Percentiles rank a stretch among this genome's conserved stretches.
Conservation (phyloP, 2,888 invertebrate species). For the Catocala sponsa region DNA sequence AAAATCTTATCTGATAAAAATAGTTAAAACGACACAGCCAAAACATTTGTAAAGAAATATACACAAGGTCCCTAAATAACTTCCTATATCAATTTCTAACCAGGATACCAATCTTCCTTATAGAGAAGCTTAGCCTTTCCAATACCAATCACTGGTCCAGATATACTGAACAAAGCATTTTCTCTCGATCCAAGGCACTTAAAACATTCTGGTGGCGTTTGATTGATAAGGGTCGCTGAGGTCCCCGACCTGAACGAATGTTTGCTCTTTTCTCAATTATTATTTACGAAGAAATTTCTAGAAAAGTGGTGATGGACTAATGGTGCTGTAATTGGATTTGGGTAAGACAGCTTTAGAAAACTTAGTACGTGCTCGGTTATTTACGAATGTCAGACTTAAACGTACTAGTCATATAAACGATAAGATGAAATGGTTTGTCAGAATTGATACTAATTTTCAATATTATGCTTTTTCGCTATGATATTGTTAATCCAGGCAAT, state of each 20-base stretch:
- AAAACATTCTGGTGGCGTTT: conserved; percentile 32
- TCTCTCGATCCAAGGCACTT: conserved; percentile 32
- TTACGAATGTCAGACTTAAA: not conserved
- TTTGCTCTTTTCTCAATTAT: conserved; percentile 43
- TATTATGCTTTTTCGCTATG: too few species aligned
- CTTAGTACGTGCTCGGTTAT: not conserved
- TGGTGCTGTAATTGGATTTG: conserved; percentile 34
- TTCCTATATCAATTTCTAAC: not conserved
- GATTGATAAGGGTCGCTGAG: conserved; percentile 46
- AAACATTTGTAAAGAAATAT: too few species aligned
- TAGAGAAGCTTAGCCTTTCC: not conserved
- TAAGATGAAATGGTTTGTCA: too few species aligned
- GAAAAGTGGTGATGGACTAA: conserved; percentile 21
- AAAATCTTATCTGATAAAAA: too few species aligned
- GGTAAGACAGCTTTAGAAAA: conserved; percentile 3
- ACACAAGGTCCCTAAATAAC: too few species aligned
- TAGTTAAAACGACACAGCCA: too few species aligned
- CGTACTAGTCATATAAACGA: too few species aligned
- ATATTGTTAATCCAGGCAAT: too few species aligned
- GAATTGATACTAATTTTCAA: too few species aligned
- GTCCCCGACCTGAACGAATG: conserved; percentile 16
- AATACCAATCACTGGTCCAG: conserved; percentile 26
- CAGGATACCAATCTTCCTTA: not conserved
- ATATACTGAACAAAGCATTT: conserved; percentile 35
- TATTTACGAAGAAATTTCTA: conserved; percentile 27